Percentiles rank a stretch among this genome's conserved stretches.
phyloP scores from a whole-genome alignment of 2,797 vertebrate genomes.

The Pantherophis alleghaniensis region DNA sequence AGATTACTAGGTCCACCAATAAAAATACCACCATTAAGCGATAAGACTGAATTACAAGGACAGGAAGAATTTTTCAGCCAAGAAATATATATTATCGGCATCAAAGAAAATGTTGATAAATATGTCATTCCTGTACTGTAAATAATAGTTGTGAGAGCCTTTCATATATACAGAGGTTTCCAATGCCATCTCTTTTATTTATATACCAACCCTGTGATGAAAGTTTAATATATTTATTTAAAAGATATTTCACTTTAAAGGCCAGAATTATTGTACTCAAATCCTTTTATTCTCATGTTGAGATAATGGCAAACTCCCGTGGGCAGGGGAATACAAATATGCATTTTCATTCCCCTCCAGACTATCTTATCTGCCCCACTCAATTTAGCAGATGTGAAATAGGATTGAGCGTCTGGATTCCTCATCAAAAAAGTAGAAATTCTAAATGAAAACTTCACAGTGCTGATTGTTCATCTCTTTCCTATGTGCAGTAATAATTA shows the following conservation, averaged over 20 bases:
- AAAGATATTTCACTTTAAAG: background rate
- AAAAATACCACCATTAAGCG: background rate
- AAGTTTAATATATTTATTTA: background rate
- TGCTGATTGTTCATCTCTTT: background rate
- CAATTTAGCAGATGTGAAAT: background rate
- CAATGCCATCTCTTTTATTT: background rate
- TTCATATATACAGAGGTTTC: background rate
- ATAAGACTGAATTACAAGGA: background rate
- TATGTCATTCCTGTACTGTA: background rate
- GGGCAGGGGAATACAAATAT: background rate
- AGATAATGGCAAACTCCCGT: background rate
- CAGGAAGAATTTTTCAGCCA: background rate
- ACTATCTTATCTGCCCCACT: background rate
- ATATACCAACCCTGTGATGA: background rate
- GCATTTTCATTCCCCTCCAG: background rate
- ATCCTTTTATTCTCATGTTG: background rate
- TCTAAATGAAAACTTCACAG: background rate
- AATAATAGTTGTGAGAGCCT: background rate
- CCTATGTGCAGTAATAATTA: background rate
- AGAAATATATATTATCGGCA: background rate
- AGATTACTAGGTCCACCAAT: conserved; percentile 6
- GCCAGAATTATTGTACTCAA: background rate
- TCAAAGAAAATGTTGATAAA: background rate
- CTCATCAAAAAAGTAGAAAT: background rate
- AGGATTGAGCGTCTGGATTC: background rate